Conservation (phyloP, 2,888 invertebrate genomes). For the Latheticus oryzae region DNA sequence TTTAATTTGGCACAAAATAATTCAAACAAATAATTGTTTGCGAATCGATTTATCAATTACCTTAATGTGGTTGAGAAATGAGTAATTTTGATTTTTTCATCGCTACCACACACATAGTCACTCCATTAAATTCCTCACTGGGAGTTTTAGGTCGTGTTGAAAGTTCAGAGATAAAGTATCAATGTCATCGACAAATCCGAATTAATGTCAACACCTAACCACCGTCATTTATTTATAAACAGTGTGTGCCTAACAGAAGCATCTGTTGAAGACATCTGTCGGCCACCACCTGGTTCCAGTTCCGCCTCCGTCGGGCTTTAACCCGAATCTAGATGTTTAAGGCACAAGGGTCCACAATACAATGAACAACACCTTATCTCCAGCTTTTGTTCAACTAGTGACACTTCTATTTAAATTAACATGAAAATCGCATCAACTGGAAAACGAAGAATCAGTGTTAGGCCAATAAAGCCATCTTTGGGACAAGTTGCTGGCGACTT, state of each 20-base stretch:
- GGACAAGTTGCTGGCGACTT: slow-evolving; percentile 14
- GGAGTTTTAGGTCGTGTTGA: slow-evolving; percentile 20
- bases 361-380: slow-evolving; percentile 41
- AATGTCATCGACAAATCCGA: slow-evolving; percentile 28
- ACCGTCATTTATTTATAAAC: slow-evolving; percentile 37
- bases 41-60: slow-evolving; percentile 31
- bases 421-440: slow-evolving; percentile 43
- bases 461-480: slow-evolving; percentile 31
- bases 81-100: slow-evolving; percentile 20
- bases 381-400: slow-evolving; percentile 35
- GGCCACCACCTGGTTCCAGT: slow-evolving; percentile 38
- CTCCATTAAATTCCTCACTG: slow-evolving; percentile 12
- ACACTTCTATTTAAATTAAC: slow-evolving; percentile 44
- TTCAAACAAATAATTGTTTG: slow-evolving; percentile 20
- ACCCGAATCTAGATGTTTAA: no score
- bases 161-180: slow-evolving; percentile 31
- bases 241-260: slow-evolving; percentile 18
- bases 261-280: slow-evolving; percentile 43
- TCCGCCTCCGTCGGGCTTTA: slow-evolving; percentile 33
- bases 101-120: slow-evolving; percentile 24
- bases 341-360: slow-evolving; percentile 17
- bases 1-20: slow-evolving; percentile 14
- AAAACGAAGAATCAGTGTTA: slow-evolving; percentile 25
- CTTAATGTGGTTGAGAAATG: slow-evolving; percentile 4
- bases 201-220: slow-evolving; percentile 30